Conservation (phyloP, 2,888 invertebrate species). For the Lycocerus yunnanus region DNA sequence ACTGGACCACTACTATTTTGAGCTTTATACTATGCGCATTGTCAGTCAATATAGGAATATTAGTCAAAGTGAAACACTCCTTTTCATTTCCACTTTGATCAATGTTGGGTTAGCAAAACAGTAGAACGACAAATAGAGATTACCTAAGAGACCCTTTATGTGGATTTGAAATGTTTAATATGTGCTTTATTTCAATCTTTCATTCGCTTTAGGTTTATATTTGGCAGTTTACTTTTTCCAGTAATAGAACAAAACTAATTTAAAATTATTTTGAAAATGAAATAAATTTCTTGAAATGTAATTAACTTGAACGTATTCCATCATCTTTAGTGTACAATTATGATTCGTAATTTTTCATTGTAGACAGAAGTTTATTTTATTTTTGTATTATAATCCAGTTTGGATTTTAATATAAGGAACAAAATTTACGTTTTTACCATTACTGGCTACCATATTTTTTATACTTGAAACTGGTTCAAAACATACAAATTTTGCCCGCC, state of each 20-base stretch:
- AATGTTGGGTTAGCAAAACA: background rate
- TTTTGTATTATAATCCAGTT: background rate
- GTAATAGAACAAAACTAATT: background rate
- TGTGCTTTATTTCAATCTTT: background rate
- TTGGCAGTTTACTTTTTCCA: background rate
- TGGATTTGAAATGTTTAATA: background rate
- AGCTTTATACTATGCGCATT: background rate
- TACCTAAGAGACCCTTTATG: background rate
- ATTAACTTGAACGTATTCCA: background rate
- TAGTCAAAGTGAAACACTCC: conserved; percentile 1
- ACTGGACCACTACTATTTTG: background rate
- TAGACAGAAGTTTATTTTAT: background rate
- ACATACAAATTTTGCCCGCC: too few species aligned
- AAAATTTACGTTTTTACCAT: background rate
- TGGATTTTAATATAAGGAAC: background rate
- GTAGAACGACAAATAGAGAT: background rate
- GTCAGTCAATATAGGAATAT: background rate
- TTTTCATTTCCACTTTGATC: conserved; percentile 3
- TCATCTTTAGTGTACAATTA: background rate
- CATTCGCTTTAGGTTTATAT: background rate
- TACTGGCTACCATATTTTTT: too few species aligned
- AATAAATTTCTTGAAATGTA: background rate
- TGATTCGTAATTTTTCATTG: background rate
- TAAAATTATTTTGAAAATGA: background rate
- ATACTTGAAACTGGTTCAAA: too few species aligned